Conservation (phyloP, 2,113 vertebrate species). For the Myotis lucifugus region DNA sequence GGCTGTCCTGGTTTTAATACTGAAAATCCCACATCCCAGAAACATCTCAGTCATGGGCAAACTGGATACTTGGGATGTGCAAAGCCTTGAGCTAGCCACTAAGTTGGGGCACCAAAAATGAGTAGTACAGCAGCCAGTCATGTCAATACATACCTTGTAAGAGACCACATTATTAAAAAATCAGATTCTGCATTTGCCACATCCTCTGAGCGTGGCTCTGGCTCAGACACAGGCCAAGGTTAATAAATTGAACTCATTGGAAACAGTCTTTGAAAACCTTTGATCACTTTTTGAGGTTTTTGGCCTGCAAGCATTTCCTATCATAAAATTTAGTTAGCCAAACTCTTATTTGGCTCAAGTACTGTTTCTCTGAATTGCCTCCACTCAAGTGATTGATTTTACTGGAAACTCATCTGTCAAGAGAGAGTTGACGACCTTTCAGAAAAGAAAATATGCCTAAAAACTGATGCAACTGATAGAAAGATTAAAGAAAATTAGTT, state of each 20-base stretch:
- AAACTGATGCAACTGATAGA: not conserved
- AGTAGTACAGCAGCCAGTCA: not conserved
- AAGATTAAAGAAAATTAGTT: conserved; percentile 8
- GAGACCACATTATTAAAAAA: conserved; percentile 48
- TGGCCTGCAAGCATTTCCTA: conserved; percentile 64
- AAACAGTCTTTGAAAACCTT: conserved; percentile 69
- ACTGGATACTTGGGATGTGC: not conserved
- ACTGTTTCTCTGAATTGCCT: conserved; percentile 56
- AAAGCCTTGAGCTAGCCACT: not conserved
- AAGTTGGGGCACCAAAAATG: not conserved
- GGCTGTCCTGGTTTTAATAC: not conserved
- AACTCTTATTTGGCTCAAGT: conserved; percentile 45
- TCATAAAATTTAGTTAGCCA: conserved; percentile 64
- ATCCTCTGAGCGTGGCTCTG: conserved; percentile 42
- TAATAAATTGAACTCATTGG: conserved; percentile 42
- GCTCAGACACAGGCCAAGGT: conserved; percentile 35
- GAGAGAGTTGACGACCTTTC: conserved; percentile 42
- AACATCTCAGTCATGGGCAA: not conserved
- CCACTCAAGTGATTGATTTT: conserved; percentile 48
- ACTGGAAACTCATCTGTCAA: conserved; percentile 56
- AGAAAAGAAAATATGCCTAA: conserved; percentile 30
- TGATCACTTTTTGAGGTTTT: conserved; percentile 68
- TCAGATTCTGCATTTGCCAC: conserved; percentile 5
- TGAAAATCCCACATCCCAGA: not conserved
- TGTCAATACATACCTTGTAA: not conserved